Evolutionary conservation across 1,140 invertebrate genomes (phyloP).

Genomic region (Drosophila gunungcola): DNA sequence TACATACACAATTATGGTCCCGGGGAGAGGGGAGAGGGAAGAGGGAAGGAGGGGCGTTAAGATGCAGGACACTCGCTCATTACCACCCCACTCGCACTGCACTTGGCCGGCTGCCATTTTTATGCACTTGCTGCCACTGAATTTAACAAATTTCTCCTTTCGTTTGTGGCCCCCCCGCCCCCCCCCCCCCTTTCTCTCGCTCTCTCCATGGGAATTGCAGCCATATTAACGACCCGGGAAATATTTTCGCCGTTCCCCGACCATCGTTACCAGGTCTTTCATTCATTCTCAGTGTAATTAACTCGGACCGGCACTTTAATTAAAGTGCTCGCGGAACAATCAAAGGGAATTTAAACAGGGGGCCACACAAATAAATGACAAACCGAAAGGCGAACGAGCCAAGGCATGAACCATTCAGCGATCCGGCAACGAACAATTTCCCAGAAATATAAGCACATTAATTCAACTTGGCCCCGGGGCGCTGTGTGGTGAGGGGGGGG

Average conservation of each 20-base stretch:
- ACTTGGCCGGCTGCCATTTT: constrained; percentile 64
- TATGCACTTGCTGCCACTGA: constrained; percentile 69
- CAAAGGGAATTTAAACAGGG: constrained; percentile 67
- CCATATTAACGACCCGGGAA: constrained; percentile 67
- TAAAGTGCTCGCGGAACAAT: constrained; percentile 57
- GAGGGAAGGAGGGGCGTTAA: constrained; percentile 6
- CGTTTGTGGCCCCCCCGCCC: background rate
- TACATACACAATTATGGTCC: constrained; percentile 80
- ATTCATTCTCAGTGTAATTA: constrained; percentile 63
- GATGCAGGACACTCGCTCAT: constrained; percentile 60
- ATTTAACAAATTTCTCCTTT: constrained; percentile 73
- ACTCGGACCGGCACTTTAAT: constrained; percentile 53
- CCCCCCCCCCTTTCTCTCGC: background rate
- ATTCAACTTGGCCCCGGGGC: constrained; percentile 35
- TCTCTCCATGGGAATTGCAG: constrained; percentile 14
- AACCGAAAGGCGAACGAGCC: constrained; percentile 49
- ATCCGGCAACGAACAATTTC: constrained; percentile 66
- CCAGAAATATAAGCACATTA: constrained; percentile 83
- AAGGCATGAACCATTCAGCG: constrained; percentile 51
- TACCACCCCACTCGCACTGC: constrained; percentile 52
- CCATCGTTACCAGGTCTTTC: constrained; percentile 10
- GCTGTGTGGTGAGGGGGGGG: background rate
- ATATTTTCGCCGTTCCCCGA: constrained; percentile 17
- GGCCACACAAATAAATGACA: constrained; percentile 53
- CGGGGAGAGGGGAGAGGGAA: background rate